phyloP scores from a whole-genome alignment of 2,113 vertebrate species.

The Aythya baeri region DNA sequence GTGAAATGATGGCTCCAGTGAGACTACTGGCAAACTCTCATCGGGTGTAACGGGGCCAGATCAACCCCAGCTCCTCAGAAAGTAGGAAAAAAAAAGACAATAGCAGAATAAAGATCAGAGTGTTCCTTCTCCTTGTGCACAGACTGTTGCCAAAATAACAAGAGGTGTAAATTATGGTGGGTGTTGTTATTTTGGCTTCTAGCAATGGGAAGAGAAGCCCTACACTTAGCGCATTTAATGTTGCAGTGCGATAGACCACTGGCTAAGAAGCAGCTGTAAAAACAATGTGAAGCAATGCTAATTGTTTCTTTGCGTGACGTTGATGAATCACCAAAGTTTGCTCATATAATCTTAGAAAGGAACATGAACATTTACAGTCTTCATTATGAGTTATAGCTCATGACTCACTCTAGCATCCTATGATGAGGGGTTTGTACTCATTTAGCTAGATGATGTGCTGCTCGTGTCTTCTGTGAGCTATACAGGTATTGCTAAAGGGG shows the following conservation, averaged over 20 bases:
- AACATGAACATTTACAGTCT: background rate
- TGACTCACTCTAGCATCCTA: background rate
- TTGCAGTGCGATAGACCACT: background rate
- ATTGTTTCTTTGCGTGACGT: background rate
- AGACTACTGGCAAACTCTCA: background rate
- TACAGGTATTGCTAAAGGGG: background rate
- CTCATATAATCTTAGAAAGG: background rate
- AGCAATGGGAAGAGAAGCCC: background rate
- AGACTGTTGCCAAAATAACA: background rate
- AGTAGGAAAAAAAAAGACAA: background rate
- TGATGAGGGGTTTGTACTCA: background rate
- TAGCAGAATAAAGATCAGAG: background rate
- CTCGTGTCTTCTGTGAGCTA: background rate
- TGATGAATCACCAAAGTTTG: slow-evolving; percentile 27
- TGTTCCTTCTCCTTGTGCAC: background rate
- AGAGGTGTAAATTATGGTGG: background rate
- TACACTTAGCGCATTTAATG: background rate
- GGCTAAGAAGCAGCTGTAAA: background rate
- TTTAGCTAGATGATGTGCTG: background rate
- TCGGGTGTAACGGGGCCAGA: background rate
- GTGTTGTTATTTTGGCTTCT: slow-evolving; percentile 8
- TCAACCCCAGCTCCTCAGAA: background rate
- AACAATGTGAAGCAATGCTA: background rate
- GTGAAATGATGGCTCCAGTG: background rate
- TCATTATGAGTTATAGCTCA: background rate